Evolutionary conservation across 2,797 vertebrate species (phyloP), one percentile per base, ranked within the genome.

Genomic region (Naso thynnoides): DNA sequence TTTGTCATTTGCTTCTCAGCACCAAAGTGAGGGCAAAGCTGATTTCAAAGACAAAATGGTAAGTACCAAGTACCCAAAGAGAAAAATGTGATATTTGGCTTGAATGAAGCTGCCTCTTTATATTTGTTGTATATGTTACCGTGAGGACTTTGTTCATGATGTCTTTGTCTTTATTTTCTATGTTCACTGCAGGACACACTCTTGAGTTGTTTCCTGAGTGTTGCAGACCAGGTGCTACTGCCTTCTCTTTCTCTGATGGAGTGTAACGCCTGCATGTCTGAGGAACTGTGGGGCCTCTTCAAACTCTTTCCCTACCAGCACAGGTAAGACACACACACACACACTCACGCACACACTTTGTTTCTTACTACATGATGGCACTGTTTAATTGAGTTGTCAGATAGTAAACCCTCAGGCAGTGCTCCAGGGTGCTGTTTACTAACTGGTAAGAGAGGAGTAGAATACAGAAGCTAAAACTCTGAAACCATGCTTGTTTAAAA

Each of bases 241-340:
- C 98, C 98, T 1, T 97, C 98, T 39, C 96, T 99, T 48, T 97
- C 97, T 41, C 77, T 99, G 81, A 98, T 99, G 98, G 98, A 99
- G 86, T 98, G 97, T 84, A 99, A 99, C 66, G 98, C 98, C 5
- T 99, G 98, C 85, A 98, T 99, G 97, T 99, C 98, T 63, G 98
- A 99, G 86, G 98, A 99, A 68, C 85, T 99, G 4, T 99, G 98
- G 98, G 98, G 97, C 42, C 96, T 99, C 94, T 98, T 99, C 88
- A 99, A 98, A 91, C 96, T 97, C 63, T 99, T 99, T 89, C 98
- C 98, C 1, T 99, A 99, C 94, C 97, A 97, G 73, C 95, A 98
- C 92, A 96, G 98, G 98, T 99, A 90, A 96, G 91, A 80, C 38
- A 2, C 5, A 31, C 50, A 15, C 44, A 44, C 29, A 39, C 24